phyloP scores from a whole-genome alignment of 1,140 invertebrate species.

The Nymphalis io region DNA sequence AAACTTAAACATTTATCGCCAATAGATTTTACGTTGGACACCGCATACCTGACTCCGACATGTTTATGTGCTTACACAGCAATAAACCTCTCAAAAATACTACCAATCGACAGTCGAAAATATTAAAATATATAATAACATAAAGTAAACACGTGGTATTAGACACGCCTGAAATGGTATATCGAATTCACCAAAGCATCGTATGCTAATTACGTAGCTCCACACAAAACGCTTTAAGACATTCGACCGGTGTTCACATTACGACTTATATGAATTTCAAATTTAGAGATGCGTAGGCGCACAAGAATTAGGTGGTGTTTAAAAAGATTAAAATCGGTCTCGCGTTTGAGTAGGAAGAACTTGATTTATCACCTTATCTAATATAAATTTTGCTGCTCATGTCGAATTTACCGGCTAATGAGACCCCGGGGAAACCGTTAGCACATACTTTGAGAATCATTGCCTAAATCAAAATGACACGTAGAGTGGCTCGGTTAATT shows the following conservation, averaged over 20 bases:
- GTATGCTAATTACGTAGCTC: conserved; percentile 65
- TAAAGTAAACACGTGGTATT: conserved; percentile 65
- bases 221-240: conserved; percentile 47
- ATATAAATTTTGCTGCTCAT: conserved; percentile 63
- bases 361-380: conserved; percentile 67
- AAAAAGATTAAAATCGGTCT: conserved; percentile 72
- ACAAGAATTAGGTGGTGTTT: conserved; percentile 65
- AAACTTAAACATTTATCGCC: conserved; percentile 17
- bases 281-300: conserved; percentile 73
- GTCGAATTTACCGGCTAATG: conserved; percentile 62
- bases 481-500: conserved; percentile 55
- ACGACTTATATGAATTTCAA: conserved; percentile 66
- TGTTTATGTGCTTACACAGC: conserved; percentile 54
- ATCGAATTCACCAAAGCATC: conserved; percentile 48
- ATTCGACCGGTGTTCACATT: conserved; percentile 58
- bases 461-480: conserved; percentile 60
- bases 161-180: conserved; percentile 64
- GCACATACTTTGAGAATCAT: conserved; percentile 41
- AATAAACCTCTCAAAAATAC: conserved; percentile 66
- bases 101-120: conserved; percentile 42
- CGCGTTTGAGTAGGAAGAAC: conserved; percentile 56
- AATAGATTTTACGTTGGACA: conserved; percentile 35
- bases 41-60: conserved; percentile 39
- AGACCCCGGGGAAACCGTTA: conserved; percentile 47
- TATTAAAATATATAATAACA: conserved; percentile 53